Evolutionary conservation across 2,797 vertebrate genomes (phyloP).

Genomic region (Capromys pilorides): DNA sequence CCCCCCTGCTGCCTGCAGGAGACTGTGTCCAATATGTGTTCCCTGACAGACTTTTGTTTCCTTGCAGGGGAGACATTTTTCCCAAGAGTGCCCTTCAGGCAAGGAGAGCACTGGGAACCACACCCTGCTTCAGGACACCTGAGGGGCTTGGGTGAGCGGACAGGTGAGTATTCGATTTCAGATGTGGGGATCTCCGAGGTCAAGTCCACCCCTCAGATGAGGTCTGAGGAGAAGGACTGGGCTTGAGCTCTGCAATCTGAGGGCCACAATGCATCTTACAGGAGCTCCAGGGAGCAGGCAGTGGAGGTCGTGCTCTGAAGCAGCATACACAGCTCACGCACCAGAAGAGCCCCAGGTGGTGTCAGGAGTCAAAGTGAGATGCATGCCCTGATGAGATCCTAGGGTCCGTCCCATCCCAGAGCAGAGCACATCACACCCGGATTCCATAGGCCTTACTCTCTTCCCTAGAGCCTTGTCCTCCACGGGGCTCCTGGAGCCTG

Average conservation of each 20-base stretch:
- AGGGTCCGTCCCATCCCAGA: not conserved
- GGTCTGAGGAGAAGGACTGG: not conserved
- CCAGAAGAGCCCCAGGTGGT: not conserved
- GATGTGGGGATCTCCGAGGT: not conserved
- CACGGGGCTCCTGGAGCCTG: too few species aligned
- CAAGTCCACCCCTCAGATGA: not conserved
- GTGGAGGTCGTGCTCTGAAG: not conserved
- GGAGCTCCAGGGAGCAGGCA: not conserved
- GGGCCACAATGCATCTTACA: not conserved
- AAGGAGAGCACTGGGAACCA: not conserved
- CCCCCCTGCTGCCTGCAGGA: too few species aligned
- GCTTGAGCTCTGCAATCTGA: not conserved
- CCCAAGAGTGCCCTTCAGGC: not conserved
- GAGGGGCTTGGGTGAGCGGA: not conserved
- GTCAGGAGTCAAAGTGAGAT: not conserved
- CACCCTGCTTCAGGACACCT: accelerated
- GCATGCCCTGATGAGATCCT: not conserved
- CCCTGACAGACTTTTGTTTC: not conserved
- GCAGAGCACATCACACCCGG: not conserved
- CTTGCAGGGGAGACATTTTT: not conserved
- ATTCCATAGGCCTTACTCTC: not conserved
- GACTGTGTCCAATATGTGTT: not conserved
- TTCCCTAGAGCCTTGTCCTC: too few species aligned
- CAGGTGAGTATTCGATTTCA: not conserved
- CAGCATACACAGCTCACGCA: too few species aligned